Conservation (phyloP, 23 tunicate genomes). For the Trididemnum nubilum region DNA sequence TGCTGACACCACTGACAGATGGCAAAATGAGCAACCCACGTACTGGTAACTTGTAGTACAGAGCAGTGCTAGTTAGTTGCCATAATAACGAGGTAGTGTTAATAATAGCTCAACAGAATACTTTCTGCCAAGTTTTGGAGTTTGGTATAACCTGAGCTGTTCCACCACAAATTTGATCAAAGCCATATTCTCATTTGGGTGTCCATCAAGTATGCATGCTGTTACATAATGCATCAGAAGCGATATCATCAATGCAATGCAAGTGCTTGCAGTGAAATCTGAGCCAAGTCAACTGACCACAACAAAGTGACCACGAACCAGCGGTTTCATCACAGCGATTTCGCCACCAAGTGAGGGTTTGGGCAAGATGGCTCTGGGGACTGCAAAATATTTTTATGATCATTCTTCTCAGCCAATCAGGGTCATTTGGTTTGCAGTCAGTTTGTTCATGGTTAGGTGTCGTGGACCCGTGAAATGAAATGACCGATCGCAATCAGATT, state of each 20-base stretch:
- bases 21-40: constrained; percentile 10
- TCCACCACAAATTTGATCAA: constrained; percentile 9
- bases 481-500: background rate
- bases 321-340: too few species aligned
- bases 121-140: constrained; percentile 1
- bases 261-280: constrained; percentile 15
- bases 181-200: background rate
- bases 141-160: background rate
- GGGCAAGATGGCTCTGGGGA: too few species aligned
- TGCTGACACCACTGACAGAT: constrained; percentile 1
- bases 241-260: background rate
- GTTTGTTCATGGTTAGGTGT: background rate
- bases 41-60: constrained; percentile 9
- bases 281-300: too few species aligned
- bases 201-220: background rate
- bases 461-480: too few species aligned
- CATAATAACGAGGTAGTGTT: constrained; percentile 13
- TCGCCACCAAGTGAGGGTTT: too few species aligned
- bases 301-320: too few species aligned
- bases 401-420: too few species aligned
- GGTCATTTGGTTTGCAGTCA: background rate
- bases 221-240: background rate
- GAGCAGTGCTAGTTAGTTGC: constrained; percentile 27
- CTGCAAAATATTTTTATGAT: too few species aligned
- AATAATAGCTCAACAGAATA: background rate